phyloP scores from a whole-genome alignment of 2,113 vertebrate species.

The Calonectris borealis region DNA sequence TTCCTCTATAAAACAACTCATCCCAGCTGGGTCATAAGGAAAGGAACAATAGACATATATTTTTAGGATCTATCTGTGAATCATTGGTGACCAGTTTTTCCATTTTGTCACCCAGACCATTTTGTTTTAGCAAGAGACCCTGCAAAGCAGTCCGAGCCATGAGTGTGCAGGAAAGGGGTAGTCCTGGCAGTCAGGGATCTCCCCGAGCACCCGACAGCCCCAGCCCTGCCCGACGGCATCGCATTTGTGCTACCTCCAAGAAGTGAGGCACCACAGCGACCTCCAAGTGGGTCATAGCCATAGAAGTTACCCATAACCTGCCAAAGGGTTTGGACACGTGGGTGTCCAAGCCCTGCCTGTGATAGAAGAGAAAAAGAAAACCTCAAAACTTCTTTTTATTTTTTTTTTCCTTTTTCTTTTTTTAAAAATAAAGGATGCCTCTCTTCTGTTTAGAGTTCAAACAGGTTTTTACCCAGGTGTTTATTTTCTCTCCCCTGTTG shows the following conservation, averaged over 20 bases:
- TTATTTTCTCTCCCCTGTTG: background rate
- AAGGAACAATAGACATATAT: constrained; percentile 66
- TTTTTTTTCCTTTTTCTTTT: background rate
- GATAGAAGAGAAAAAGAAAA: too few relatives aligned
- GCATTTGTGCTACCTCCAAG: background rate
- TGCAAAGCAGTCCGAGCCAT: background rate
- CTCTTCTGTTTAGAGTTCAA: background rate
- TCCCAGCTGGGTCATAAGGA: constrained; percentile 62
- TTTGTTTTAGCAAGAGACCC: background rate
- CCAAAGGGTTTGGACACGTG: background rate
- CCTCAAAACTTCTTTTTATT: too few relatives aligned
- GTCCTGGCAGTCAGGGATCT: background rate
- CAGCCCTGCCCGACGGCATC: background rate
- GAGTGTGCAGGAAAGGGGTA: background rate
- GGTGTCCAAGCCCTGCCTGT: background rate
- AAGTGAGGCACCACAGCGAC: background rate
- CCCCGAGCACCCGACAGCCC: background rate
- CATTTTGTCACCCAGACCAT: constrained; percentile 57
- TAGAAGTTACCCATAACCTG: background rate
- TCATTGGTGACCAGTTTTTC: constrained; percentile 64
- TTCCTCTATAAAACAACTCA: constrained; percentile 65
- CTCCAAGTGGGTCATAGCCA: background rate
- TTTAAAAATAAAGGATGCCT: background rate
- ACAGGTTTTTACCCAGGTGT: background rate
- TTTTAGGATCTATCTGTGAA: constrained; percentile 67